These are phyloP conservation scores for Panagrolaimus sp. DNA, from an alignment of 1,140 invertebrate species.

Conservation along the genomic window DNA sequence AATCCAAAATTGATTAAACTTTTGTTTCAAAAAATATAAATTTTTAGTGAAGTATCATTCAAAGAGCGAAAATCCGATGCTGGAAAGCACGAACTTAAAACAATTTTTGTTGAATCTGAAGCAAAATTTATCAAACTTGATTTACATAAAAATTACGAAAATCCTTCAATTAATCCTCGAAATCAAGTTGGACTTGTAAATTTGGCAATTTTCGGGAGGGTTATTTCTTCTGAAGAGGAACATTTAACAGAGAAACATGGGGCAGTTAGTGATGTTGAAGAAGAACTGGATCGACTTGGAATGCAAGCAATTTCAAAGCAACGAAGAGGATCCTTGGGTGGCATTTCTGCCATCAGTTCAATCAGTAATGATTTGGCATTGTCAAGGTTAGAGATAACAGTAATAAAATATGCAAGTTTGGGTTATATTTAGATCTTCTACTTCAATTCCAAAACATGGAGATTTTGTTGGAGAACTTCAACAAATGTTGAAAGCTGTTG, in stretches of 20 bases:
- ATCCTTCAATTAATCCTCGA: background rate
- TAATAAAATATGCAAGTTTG: too few relatives aligned
- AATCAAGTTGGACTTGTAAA: constrained; percentile 16
- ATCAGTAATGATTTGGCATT: too few relatives aligned
- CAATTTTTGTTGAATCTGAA: background rate
- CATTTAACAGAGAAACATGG: background rate
- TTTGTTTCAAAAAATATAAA: background rate
- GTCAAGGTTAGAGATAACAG: too few relatives aligned
- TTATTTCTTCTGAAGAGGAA: background rate
- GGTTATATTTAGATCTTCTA: too few relatives aligned
- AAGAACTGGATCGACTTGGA: constrained; percentile 8
- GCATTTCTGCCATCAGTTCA: too few relatives aligned
- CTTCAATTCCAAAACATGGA: background rate
- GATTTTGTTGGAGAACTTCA: background rate
- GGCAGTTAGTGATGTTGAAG: constrained; percentile 1
- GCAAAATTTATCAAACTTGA: background rate
- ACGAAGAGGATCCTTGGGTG: too few relatives aligned
- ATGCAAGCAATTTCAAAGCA: background rate
- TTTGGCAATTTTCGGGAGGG: background rate
- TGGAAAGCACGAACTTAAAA: constrained; percentile 1
- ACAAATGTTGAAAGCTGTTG: background rate
- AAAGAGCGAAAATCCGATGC: background rate
- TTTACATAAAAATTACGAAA: background rate
- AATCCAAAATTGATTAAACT: too few relatives aligned
- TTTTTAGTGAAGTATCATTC: constrained; percentile 2